These are phyloP conservation scores for Fundulus diaphanus DNA, from an alignment of 2,797 vertebrate genomes.

Conservation along the genomic window DNA sequence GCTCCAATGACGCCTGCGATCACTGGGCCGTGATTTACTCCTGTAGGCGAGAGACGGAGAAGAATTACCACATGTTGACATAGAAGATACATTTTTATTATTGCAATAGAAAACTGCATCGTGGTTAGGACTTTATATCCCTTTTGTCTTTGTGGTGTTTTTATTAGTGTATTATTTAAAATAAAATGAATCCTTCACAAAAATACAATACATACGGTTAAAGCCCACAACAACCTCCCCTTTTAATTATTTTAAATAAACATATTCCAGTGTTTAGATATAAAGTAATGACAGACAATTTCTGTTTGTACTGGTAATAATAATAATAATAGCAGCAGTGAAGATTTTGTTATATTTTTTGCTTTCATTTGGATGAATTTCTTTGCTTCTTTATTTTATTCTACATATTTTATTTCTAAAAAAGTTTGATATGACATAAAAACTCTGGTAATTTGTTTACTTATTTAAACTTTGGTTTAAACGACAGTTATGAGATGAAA, in stretches of 20 bases:
- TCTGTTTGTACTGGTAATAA: too few relatives aligned
- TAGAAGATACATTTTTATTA: neutral
- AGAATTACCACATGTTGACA: neutral
- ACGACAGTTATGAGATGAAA: neutral
- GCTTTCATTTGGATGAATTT: neutral
- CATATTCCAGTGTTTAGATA: neutral
- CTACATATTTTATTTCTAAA: neutral
- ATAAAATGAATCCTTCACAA: constrained; percentile 1
- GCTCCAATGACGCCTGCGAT: constrained; percentile 92
- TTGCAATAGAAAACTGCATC: neutral
- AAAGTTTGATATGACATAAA: neutral
- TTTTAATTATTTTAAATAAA: neutral
- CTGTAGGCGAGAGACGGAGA: constrained; percentile 55
- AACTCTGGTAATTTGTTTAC: neutral
- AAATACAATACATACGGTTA: neutral
- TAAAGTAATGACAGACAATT: neutral
- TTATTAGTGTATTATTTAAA: neutral
- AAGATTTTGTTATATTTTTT: neutral
- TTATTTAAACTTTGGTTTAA: neutral
- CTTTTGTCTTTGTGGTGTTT: neutral
- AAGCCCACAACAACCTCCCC: neutral
- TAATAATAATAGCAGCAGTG: neutral
- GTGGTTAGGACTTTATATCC: neutral
- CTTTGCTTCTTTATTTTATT: neutral
- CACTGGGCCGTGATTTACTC: constrained; percentile 89